Evolutionary conservation across 2,888 invertebrate species (phyloP).

Genomic region (Limnephilus lunatus): DNA sequence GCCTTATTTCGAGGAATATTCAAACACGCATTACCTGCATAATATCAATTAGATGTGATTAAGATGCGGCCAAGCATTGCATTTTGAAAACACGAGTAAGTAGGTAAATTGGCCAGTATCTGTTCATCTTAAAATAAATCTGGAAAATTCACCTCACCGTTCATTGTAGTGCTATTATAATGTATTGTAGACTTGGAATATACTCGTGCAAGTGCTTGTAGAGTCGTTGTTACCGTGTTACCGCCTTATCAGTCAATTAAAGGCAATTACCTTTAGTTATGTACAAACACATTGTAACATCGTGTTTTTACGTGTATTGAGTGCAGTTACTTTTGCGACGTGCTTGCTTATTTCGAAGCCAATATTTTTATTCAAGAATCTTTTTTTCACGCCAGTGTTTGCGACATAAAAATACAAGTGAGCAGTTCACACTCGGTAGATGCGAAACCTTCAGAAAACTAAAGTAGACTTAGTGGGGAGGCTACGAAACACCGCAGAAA

Average conservation of each 20-base stretch:
- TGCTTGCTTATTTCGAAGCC: neutral
- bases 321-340: neutral
- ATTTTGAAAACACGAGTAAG: neutral
- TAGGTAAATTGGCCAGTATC: neutral
- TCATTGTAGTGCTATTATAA: neutral
- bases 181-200: neutral
- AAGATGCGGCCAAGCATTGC: neutral
- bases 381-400: neutral
- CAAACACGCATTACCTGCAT: neutral
- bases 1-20: neutral
- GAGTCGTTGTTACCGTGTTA: neutral
- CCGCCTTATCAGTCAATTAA: slow-evolving; percentile 6
- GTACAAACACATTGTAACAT: neutral
- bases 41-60: neutral
- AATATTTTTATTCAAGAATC: neutral
- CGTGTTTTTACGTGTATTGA: neutral
- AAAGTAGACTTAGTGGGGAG: too few species aligned
- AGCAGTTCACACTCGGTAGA: too few species aligned
- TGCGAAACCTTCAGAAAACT: too few species aligned
- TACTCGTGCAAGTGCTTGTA: neutral
- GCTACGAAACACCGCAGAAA: too few species aligned
- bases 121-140: neutral
- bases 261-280: slow-evolving; percentile 11
- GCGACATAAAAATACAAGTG: too few species aligned
- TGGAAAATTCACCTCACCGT: neutral